Base-by-base conservation (phyloP, 2,888 invertebrate genomes). In the Eupithecia subfuscata region DNA sequence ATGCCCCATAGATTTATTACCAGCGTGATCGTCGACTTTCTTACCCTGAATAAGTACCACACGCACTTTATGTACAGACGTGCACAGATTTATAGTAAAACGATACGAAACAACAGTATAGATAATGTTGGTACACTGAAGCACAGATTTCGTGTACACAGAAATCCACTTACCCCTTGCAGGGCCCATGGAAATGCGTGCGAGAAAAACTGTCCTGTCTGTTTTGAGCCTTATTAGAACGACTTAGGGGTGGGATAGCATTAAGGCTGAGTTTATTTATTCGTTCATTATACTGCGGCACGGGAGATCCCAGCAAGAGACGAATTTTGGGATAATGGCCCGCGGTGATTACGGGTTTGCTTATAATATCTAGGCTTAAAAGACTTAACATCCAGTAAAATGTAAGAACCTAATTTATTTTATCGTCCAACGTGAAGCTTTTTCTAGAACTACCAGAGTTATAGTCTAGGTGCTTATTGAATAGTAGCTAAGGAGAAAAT, bases 91-190 rank as follows among this genome's bases (percentile, higher is more conserved):
- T 85, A 86, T 83, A 79, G 78, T 72, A 74, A 70, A 76, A 71
- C 76, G 79, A 77, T 77, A 77, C 77, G 63, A 73, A 77, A 77
- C 76, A 74, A 71, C 74, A 77, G 73, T 84, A 87, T 85, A 90
- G 86, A 89, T 87, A 90, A 87, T 87, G 86, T 90, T 84, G 80
- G 82, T 84, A 85, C 82, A 83, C 82, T 84, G 82, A 84, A 86
- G 86, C 86, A 88, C 86, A 89, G 88, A 92, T 92, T 90, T 86
- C 87, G 89, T 89, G 87, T 89, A 95, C 94, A 95, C 92, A 93
- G 90, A 95, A 95, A 94, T 90, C 93, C 95, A 95, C 95, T 95
- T 95, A 94, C 93, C 93, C 93, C 93, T 91, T 93, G 90, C 93
- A 88, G 91, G 90, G 86, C 88, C 89, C 89, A 88, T 91, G 89